A percentile compares a stretch with the other conserved stretches of the same genome.
Evolutionary conservation across 1,140 invertebrate genomes (phyloP).

Genomic region (Papilio polytes): DNA sequence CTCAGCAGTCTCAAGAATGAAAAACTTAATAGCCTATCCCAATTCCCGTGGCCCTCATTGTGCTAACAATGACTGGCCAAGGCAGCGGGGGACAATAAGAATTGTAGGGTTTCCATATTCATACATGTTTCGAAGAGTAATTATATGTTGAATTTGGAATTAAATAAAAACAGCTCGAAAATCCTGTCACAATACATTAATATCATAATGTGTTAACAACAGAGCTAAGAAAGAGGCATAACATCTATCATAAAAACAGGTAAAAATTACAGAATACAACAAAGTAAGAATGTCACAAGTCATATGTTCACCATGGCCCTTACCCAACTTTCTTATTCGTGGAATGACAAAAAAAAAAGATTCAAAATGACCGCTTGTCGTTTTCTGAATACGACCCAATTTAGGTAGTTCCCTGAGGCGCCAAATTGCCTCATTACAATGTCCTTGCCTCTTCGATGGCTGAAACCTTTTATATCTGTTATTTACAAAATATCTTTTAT

Average conservation of each 20-base stretch:
- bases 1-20: slow-evolving; percentile 37
- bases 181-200: background rate
- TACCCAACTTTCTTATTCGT: slow-evolving; percentile 33
- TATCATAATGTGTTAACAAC: too few species aligned
- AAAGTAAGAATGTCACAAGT: background rate
- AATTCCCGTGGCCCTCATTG: slow-evolving; percentile 65
- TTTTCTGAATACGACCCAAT: slow-evolving; percentile 51
- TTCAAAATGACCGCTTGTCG: slow-evolving; percentile 42
- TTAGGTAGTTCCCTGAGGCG: slow-evolving; percentile 49
- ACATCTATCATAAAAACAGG: background rate
- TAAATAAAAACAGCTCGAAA: background rate
- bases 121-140: background rate
- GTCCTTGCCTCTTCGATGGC: slow-evolving; percentile 23
- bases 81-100: slow-evolving; percentile 48
- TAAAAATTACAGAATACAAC: background rate
- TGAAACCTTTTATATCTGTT: slow-evolving; percentile 40
- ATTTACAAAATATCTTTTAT: slow-evolving; percentile 14
- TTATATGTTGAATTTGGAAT: background rate
- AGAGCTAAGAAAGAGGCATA: background rate
- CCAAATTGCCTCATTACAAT: slow-evolving; percentile 54
- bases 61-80: slow-evolving; percentile 61
- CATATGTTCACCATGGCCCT: slow-evolving; percentile 2
- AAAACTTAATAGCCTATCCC: slow-evolving; percentile 58
- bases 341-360: slow-evolving; percentile 44
- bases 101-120: slow-evolving; percentile 16